Conservation (phyloP, 2,888 invertebrate species). For the Hofmannophila pseudospretella region DNA sequence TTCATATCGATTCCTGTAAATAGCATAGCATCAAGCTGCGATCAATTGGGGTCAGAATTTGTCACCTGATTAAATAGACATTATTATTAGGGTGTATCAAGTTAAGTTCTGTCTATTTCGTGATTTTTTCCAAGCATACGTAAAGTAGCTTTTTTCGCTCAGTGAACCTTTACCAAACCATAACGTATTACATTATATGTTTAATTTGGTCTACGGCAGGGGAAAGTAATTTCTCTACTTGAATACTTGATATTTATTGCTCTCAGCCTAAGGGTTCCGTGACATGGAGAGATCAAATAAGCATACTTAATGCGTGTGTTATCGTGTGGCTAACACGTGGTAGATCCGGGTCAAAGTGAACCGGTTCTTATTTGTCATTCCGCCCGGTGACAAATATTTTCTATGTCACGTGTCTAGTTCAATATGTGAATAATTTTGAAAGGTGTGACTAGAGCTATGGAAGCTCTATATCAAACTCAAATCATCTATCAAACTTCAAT, state of each 20-base stretch:
- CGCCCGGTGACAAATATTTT: slow-evolving; percentile 26
- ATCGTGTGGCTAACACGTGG: slow-evolving; percentile 32
- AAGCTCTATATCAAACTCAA: too few relatives aligned
- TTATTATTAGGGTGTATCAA: too few relatives aligned
- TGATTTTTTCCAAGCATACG: too few relatives aligned
- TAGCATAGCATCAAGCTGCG: too few relatives aligned
- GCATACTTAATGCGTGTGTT: slow-evolving; percentile 4
- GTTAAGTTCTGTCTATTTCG: too few relatives aligned
- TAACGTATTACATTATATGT: neutral
- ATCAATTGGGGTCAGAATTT: too few relatives aligned
- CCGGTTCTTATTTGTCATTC: slow-evolving; percentile 46
- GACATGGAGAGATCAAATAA: slow-evolving; percentile 12
- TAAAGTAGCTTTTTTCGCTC: too few relatives aligned
- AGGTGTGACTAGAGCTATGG: too few relatives aligned
- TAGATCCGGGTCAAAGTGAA: slow-evolving; percentile 67
- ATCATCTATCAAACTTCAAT: too few relatives aligned
- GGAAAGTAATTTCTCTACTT: slow-evolving; percentile 10
- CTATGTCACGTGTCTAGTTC: slow-evolving; percentile 13
- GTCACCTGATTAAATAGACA: too few relatives aligned
- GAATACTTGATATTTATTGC: slow-evolving; percentile 10
- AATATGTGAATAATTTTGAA: slow-evolving; percentile 14
- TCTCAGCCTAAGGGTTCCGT: slow-evolving; percentile 17
- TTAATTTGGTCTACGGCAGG: slow-evolving; percentile 5
- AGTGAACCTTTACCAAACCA: too few relatives aligned
- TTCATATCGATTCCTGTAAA: too few relatives aligned